Evolutionary conservation across 2,113 vertebrate species (phyloP).

Genomic region (Alouatta palliata): DNA sequence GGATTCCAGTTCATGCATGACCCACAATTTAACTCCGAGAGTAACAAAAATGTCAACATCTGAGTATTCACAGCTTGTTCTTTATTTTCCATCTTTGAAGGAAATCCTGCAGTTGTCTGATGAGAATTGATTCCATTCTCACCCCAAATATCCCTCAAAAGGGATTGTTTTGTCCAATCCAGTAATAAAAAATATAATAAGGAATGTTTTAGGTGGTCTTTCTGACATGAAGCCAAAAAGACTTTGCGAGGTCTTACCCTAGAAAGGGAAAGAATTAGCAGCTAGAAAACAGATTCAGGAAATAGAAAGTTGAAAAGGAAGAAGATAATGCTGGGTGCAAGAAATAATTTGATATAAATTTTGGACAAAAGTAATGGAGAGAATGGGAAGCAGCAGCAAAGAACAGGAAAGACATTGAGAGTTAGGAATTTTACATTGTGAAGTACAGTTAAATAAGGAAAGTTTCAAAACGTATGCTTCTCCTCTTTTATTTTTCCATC

Average conservation of each 20-base stretch:
- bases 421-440: neutral
- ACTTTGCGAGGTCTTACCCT: neutral
- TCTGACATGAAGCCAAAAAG: neutral
- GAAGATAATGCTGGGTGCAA: neutral
- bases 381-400: neutral
- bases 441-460: neutral
- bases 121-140: neutral
- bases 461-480: neutral
- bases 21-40: neutral
- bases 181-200: neutral
- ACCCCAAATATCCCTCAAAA: neutral
- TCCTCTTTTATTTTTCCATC: neutral
- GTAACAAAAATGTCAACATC: neutral
- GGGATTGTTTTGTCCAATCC: neutral
- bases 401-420: neutral
- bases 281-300: neutral
- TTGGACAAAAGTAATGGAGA: neutral
- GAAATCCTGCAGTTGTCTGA: neutral
- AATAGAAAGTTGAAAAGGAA: neutral
- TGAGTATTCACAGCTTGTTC: neutral
- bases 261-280: neutral
- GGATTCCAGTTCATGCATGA: neutral
- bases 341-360: conserved; percentile 31
- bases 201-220: neutral
- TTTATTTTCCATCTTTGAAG: neutral